A percentile compares a stretch with the other conserved stretches of the same genome.
These are phyloP conservation scores for Rhizomys pruinosus DNA, from an alignment of 2,113 vertebrate species.

Conservation along the genomic window DNA sequence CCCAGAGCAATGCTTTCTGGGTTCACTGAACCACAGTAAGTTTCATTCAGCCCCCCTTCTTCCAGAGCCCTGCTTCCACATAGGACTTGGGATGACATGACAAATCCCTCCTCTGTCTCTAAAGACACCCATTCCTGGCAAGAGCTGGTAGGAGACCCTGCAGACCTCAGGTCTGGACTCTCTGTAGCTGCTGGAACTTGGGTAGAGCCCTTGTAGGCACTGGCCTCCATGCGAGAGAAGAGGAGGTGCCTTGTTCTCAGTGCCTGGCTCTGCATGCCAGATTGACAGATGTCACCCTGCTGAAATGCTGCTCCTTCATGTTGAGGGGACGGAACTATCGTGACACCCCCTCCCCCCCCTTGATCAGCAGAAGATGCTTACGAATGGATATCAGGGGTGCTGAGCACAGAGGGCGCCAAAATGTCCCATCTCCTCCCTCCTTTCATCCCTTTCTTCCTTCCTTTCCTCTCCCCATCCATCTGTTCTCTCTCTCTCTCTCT, in stretches of 20 bases:
- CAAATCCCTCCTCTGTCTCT: too few relatives aligned
- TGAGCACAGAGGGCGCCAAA: neutral
- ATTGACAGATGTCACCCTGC: neutral
- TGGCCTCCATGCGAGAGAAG: neutral
- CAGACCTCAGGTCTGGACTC: neutral
- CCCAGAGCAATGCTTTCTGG: too few relatives aligned
- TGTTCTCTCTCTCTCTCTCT: neutral
- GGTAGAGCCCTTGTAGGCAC: neutral
- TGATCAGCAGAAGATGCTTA: neutral
- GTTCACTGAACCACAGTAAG: too few relatives aligned
- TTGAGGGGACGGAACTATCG: too few relatives aligned
- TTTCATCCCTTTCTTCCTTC: too few relatives aligned
- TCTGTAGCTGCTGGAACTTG: neutral
- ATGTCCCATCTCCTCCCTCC: neutral
- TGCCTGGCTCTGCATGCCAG: neutral
- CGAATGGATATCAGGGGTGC: neutral
- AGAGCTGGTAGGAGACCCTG: neutral
- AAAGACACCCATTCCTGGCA: neutral
- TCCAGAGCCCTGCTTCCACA: too few relatives aligned
- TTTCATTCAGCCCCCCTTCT: too few relatives aligned
- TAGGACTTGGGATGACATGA: too few relatives aligned
- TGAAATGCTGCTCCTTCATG: neutral
- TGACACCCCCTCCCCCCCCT: neutral
- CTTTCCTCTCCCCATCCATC: accelerated
- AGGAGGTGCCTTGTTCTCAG: neutral